phyloP scores from a whole-genome alignment of 2,113 vertebrate species.

The Onychostoma macrolepis region DNA sequence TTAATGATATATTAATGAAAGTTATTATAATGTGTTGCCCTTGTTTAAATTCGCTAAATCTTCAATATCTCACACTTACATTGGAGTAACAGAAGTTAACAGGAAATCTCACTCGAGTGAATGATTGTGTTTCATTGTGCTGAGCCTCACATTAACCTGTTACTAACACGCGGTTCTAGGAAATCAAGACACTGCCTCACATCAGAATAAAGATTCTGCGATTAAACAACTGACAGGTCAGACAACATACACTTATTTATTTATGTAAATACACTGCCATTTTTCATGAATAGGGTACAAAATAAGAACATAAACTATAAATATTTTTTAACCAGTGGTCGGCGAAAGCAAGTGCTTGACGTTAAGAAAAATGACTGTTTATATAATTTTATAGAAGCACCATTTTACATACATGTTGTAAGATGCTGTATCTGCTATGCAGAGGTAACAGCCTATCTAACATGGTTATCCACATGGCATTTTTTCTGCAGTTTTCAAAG shows the following conservation, averaged over 20 bases:
- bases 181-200: neutral
- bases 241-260: neutral
- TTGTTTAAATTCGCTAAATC: neutral
- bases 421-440: no score
- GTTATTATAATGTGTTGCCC: neutral
- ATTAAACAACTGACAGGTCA: neutral
- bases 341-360: neutral
- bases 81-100: neutral
- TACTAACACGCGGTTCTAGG: constrained; percentile 45
- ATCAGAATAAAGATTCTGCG: neutral
- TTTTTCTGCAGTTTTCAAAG: neutral
- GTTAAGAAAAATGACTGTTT: no score
- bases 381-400: neutral
- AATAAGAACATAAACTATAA: neutral
- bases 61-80: neutral
- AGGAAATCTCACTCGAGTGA: neutral
- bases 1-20: no score
- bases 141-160: neutral
- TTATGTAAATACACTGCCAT: neutral
- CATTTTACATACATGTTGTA: neutral
- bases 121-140: neutral
- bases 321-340: neutral
- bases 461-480: no score
- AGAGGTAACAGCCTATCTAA: no score
- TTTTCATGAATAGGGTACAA: neutral